Evolutionary conservation across 2,797 vertebrate genomes (phyloP), one percentile per base, ranked within the genome.

Genomic region (Falco biarmicus): DNA sequence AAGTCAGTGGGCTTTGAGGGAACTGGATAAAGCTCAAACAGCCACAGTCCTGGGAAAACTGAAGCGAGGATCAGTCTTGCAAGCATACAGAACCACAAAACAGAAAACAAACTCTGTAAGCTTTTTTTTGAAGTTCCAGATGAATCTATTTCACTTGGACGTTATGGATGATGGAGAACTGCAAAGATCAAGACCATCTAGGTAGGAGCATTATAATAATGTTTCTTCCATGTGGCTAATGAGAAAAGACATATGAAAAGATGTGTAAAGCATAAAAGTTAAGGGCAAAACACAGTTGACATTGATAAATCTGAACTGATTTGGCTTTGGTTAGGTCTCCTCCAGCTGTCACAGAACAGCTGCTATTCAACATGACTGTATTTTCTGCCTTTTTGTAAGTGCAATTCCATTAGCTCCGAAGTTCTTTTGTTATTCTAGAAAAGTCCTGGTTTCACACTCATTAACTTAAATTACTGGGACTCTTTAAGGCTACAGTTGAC

Each of bases 221-320:
- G 31, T 87, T 68, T 83, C 41, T 84, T 95, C 65, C 41, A 16
- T 31, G 47, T 63, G 84, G 47, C 54, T 93, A 85, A 92, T 71
- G 69, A 92, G 57, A 91, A 87, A 83, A 84, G 69, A 66, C 48
- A 28, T 13, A 57, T 6, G 51, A 73, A 92, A 78, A 91, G 50
- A 28, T 25, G 28, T 45, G 47, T 53, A 85, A 91, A 83, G 18
- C 4, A 1, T 48, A 45, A 94, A 51, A 91, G 34, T 68, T 85
- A 71, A 84, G 51, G 57, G 90, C 25, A 81, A 85, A 93, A 54
- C n/a, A 45, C 54, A 34, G 32, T 51, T 86, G 87, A 78, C 73
- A 63, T 48, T 79, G 80, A 89, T 53, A 78, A 92, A 94, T 92
- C 57, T 86, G 87, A 89, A 50, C 22, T 56, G 57, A 66, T 90